Base-by-base conservation (phyloP, 23 tunicate genomes). In the Botrylloides violaceus region DNA sequence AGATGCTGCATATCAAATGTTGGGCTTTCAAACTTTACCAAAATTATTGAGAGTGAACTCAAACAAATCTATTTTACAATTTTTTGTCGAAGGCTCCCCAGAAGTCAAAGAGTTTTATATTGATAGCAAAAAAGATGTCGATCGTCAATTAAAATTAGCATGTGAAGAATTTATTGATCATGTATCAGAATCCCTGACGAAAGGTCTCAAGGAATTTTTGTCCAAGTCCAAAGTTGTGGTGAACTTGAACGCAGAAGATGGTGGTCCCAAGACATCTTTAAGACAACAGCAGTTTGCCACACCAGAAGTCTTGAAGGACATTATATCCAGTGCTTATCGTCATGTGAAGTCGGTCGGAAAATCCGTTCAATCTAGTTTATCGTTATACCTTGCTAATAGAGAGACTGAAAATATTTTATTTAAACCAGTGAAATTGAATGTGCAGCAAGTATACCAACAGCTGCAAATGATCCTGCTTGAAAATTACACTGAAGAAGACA, bases 101-200 rank as follows among this genome's bases (percentile, higher is more conserved):
- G 87, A 79, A 62, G 93, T 92, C 7, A 92, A 92, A 72, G 98
- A 92, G 58, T 92, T 79, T 65, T 92, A 84, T 66, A 78, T 92
- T 39, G 98, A 92, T 65, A 84, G 92, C 79, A 92, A 92, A 59
- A 92, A 92, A 76, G 92, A 92, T 76, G 98, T 92, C 1, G 98
- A 92, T 76, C 75, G 85, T 64, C 98, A 92, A 27, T 38, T 92
- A 56, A 92, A 92, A 80, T 22, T 30, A 9, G 87, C 77, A 5
- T 92, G 98, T 49, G 98, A 92, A 70, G 84, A 92, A 29, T 92
- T 92, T 71, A 92, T 92, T 34, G 61, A 74, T 36, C 79, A 79
- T 73, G 95, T 78, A 61, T 83, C 98, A 18, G 32, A 32, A 3
- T 19, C 29, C 22, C 21, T 76, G 50, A 18, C 64, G 25, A 75